These are phyloP conservation scores for Panthera leo DNA, from an alignment of 2,113 vertebrate genomes.

Conservation along the genomic window DNA sequence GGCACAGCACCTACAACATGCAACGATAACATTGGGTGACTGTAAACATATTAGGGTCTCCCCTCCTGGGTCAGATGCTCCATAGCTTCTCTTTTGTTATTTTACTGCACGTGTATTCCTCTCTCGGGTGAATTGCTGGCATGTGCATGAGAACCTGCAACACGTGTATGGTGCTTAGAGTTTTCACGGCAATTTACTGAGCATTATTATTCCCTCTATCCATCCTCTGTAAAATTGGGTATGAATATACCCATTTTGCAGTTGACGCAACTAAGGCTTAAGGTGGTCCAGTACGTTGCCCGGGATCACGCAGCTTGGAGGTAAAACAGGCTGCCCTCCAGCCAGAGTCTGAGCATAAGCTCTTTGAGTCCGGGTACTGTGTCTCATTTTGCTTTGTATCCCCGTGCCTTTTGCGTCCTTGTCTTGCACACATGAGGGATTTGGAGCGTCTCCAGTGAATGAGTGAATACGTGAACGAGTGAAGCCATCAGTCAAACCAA, in stretches of 20 bases:
- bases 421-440: neutral
- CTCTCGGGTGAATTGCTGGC: neutral
- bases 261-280: neutral
- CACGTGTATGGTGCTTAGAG: accelerated
- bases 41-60: accelerated
- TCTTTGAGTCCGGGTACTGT: neutral
- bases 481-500: neutral
- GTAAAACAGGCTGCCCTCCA: neutral
- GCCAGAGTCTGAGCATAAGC: neutral
- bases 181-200: neutral
- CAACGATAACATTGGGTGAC: accelerated
- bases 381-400: neutral
- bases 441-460: neutral
- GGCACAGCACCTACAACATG: accelerated
- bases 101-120: neutral
- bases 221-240: neutral
- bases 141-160: neutral
- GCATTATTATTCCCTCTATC: accelerated
- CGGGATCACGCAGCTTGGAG: neutral
- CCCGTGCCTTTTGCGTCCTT: neutral
- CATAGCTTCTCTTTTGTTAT: neutral
- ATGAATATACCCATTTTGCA: neutral
- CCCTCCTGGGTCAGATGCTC: accelerated
- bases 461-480: neutral
- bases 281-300: neutral